phyloP scores from a whole-genome alignment of 2,888 invertebrate species.

The Carcina quercana region DNA sequence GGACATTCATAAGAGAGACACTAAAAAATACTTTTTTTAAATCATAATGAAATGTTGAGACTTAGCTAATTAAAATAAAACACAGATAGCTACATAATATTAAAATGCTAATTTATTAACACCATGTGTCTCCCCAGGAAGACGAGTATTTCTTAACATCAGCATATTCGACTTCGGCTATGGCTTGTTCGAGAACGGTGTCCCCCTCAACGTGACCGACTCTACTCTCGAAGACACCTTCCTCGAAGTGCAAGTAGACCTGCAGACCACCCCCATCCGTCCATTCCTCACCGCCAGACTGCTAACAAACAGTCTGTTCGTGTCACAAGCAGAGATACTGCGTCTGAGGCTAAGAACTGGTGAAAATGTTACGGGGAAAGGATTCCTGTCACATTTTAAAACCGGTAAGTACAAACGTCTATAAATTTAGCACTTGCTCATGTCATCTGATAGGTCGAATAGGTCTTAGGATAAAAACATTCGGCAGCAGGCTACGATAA shows the following conservation, averaged over 20 bases:
- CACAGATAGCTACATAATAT: background rate
- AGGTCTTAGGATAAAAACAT: too few relatives aligned
- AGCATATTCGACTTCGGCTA: conserved; percentile 73
- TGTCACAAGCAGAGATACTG: conserved; percentile 77
- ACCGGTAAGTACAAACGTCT: conserved; percentile 64
- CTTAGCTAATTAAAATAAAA: too few relatives aligned
- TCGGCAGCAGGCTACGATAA: too few relatives aligned
- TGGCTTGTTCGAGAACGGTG: conserved; percentile 51
- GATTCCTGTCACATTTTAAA: conserved; percentile 80
- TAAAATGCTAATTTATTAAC: too few relatives aligned
- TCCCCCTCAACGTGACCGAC: conserved; percentile 44
- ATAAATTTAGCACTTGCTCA: too few relatives aligned
- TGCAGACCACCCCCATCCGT: conserved; percentile 65
- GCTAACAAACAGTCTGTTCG: conserved; percentile 79
- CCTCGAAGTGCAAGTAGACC: conserved; percentile 74
- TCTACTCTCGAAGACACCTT: conserved; percentile 52
- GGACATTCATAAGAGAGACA: too few relatives aligned
- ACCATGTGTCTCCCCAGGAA: conserved; percentile 46
- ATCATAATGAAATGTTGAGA: background rate
- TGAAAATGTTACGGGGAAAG: conserved; percentile 76
- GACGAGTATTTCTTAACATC: conserved; percentile 82
- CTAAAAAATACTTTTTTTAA: too few relatives aligned
- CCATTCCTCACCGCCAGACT: conserved; percentile 73
- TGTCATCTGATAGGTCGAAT: too few relatives aligned
- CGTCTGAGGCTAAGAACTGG: conserved; percentile 78